Evolutionary conservation across 1,140 invertebrate genomes (phyloP).

Genomic region (Amphibalanus amphitrite): DNA sequence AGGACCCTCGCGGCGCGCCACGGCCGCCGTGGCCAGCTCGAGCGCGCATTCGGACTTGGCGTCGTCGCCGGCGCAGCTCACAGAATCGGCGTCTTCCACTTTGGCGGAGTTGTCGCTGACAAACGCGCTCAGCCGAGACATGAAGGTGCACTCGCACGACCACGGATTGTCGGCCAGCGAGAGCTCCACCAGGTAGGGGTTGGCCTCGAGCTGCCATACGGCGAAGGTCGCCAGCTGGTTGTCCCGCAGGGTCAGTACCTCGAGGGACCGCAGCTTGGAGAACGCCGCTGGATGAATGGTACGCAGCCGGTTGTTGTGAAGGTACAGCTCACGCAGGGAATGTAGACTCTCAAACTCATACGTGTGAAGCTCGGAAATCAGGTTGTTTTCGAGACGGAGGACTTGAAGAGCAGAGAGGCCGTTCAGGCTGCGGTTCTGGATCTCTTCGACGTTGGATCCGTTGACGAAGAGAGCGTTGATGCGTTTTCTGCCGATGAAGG

Average conservation of each 20-base stretch:
- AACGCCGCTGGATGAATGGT: conserved; percentile 73
- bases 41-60: neutral
- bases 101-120: conserved; percentile 32
- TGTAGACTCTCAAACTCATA: conserved; percentile 63
- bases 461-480: conserved; percentile 70
- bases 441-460: conserved; percentile 61
- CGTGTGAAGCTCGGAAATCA: conserved; percentile 54
- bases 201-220: conserved; percentile 25
- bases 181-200: conserved; percentile 25
- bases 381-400: conserved; percentile 70
- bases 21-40: neutral
- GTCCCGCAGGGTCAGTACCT: conserved; percentile 64
- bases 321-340: conserved; percentile 54
- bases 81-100: conserved; percentile 46
- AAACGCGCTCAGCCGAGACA: conserved; percentile 23
- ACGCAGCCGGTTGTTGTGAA: conserved; percentile 69
- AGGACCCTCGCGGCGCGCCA: neutral
- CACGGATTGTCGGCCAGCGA: conserved; percentile 27
- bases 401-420: conserved; percentile 44
- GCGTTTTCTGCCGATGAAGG: conserved; percentile 76
- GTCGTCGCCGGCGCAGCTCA: conserved; percentile 33
- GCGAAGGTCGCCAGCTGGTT: conserved; percentile 64
- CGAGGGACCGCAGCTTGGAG: conserved; percentile 52
- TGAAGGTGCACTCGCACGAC: conserved; percentile 30
- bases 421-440: conserved; percentile 79